Conservation (phyloP, 2,797 vertebrate genomes). For the Chelonia mydas region DNA sequence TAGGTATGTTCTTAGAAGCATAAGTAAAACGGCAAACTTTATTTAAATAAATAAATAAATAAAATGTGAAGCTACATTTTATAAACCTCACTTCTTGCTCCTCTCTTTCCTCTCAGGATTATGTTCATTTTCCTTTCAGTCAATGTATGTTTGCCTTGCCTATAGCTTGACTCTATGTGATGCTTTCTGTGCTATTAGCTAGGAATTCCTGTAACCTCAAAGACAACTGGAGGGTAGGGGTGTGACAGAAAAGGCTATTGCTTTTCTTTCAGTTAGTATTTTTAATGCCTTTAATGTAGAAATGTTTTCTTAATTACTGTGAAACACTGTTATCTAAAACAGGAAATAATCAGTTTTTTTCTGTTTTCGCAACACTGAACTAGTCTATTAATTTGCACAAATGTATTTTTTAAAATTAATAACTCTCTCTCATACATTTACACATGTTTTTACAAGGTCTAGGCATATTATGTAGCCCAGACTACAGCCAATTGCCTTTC, state of each 20-base stretch:
- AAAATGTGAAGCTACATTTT: too few species aligned
- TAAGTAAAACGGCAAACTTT: too few species aligned
- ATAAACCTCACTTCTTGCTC: background rate
- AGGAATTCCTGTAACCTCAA: background rate
- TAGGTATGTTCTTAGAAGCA: too few species aligned
- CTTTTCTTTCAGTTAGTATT: background rate
- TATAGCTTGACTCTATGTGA: background rate
- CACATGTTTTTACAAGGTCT: rapidly evolving
- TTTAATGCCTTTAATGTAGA: background rate
- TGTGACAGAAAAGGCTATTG: background rate
- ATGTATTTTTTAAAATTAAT: background rate
- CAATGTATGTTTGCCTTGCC: background rate
- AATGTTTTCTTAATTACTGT: background rate
- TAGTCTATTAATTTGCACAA: background rate
- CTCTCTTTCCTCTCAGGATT: background rate
- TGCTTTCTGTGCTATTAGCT: background rate
- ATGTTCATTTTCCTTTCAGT: background rate
- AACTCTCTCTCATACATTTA: background rate
- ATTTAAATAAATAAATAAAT: too few species aligned
- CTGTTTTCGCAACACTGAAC: background rate
- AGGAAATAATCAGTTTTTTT: too few species aligned
- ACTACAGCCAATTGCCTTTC: too few species aligned
- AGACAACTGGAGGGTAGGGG: background rate
- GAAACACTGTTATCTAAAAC: background rate
- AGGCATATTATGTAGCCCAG: background rate